Evolutionary conservation across 2,888 invertebrate species (phyloP), one percentile per base, ranked within the genome.

Genomic region (Oscheius onirici): DNA sequence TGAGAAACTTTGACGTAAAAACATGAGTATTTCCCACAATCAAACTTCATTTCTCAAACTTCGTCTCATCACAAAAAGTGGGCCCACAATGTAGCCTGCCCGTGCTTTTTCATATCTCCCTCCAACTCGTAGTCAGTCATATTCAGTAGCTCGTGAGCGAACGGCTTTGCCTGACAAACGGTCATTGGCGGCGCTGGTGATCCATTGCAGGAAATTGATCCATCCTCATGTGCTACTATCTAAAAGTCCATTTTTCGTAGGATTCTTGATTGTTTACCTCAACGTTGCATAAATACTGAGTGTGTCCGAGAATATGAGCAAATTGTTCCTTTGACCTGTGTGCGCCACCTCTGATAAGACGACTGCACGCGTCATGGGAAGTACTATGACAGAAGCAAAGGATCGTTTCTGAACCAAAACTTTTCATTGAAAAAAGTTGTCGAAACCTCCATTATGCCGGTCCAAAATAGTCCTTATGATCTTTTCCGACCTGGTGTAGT

Each of bases 351-450:
- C 58, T 58, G 40, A 58, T 28, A 40, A 58, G 58, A 58, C 58
- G 58, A 24, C 15, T 41, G 22, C 58, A 58, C 40, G 58, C 58
- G 20, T 58, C 58, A 58, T 58, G 58, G 58, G 58, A 41, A 8
- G 58, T 58, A 58, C 58, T 58, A 22, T 58, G 58, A 41, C 20
- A n/a, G 43, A 58, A 58, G 41, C 40, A 58, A 6, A 58, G 22
- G 11, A 58, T 22, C n/a, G 17, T 40, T 20, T 58, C 58, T 58
- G 40, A 41, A 46, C 5, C 3, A 0, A 26, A 8, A 24, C 11
- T 51, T 28, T 55, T 26, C 20, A 46, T 46, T n/a, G 46, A 20
- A 46, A 46, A 46, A 41, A 17, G 8, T 3, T 3, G n/a, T 57
- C 13, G 17, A 58, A 58, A 58, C 58, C 58, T 40, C 58, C 58